phyloP scores from a whole-genome alignment of 2,888 invertebrate genomes.

The Leptarthrus brevirostris region DNA sequence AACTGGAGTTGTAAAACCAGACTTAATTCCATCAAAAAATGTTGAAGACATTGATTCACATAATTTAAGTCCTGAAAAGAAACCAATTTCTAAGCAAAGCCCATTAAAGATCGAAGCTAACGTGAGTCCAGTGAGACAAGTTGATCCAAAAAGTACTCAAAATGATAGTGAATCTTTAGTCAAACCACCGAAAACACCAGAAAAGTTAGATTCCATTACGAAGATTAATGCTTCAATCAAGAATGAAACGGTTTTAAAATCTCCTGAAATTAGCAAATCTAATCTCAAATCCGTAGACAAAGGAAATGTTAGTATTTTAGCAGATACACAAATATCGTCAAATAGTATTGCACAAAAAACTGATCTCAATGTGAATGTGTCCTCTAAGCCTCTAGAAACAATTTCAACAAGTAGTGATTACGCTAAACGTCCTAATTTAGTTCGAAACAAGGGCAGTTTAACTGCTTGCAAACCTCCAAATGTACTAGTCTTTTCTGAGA shows the following conservation, averaged over 20 bases:
- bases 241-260: constrained; percentile 54
- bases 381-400: constrained; percentile 31
- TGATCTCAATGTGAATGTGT: background rate
- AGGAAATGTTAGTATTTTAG: constrained; percentile 23
- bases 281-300: constrained; percentile 34
- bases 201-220: background rate
- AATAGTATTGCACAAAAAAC: background rate
- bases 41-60: constrained; percentile 48
- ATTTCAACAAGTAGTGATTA: constrained; percentile 56
- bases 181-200: constrained; percentile 52
- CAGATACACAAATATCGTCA: background rate
- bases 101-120: constrained; percentile 56
- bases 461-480: constrained; percentile 78
- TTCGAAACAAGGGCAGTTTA: constrained; percentile 62
- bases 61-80: constrained; percentile 38
- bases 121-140: constrained; percentile 55
- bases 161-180: constrained; percentile 44
- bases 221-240: constrained; percentile 48
- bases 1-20: constrained; percentile 61
- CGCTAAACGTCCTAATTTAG: constrained; percentile 60
- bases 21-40: constrained; percentile 59
- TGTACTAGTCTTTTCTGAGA: constrained; percentile 85
- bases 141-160: constrained; percentile 16
- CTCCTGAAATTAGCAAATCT: constrained; percentile 7
- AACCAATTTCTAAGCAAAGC: constrained; percentile 53